Conservation (phyloP, 1,140 invertebrate genomes). For the Melipona quadrifasciata region DNA sequence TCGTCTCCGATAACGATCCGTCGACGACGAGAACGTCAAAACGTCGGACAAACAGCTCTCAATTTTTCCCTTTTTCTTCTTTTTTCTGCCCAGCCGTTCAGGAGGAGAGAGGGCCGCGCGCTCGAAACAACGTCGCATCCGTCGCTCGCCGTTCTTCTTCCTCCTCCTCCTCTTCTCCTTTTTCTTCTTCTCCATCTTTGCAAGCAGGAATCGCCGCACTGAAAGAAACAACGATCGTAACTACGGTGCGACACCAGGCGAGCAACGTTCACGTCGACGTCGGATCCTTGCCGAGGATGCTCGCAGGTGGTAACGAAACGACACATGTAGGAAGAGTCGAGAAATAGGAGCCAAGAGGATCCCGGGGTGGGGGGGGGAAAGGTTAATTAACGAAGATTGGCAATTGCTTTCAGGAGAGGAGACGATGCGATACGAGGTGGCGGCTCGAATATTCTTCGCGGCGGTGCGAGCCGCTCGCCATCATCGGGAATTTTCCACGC, state of each 20-base stretch:
- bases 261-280: too few species aligned
- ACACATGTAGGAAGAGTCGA: not conserved
- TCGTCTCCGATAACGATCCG: not conserved
- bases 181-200: not conserved
- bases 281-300: not conserved
- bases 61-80: not conserved
- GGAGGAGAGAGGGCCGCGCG: slow-evolving; percentile 89
- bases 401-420: slow-evolving; percentile 57
- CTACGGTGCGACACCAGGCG: not conserved
- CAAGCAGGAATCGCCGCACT: not conserved
- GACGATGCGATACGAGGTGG: slow-evolving; percentile 79
- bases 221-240: too few species aligned
- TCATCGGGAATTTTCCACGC: slow-evolving; percentile 81
- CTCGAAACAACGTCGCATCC: slow-evolving; percentile 75
- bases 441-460: slow-evolving; percentile 83
- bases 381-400: not conserved
- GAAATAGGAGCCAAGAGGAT: not conserved
- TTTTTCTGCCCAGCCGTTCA: slow-evolving; percentile 85
- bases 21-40: too few species aligned
- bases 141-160: slow-evolving; percentile 2
- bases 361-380: not conserved
- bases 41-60: not conserved
- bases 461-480: slow-evolving; percentile 82
- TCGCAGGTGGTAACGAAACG: not conserved
- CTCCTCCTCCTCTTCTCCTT: too few species aligned